These are phyloP conservation scores for Picathartes gymnocephalus DNA, from an alignment of 2,113 vertebrate species.

Conservation along the genomic window DNA sequence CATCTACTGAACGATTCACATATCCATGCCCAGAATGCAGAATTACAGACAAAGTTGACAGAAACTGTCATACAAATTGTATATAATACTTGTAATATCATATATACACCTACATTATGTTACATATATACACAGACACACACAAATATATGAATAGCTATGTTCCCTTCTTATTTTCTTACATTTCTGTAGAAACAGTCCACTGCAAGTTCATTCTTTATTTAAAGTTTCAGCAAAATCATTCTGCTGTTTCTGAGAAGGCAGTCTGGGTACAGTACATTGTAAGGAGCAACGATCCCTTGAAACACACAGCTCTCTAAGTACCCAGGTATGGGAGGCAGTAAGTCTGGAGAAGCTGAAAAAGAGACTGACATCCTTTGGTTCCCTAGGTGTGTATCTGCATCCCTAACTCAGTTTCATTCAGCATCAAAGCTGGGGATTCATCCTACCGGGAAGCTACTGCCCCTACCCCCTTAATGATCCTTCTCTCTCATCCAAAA, in stretches of 20 bases:
- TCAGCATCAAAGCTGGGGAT: background rate
- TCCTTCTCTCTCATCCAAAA: background rate
- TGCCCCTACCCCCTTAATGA: background rate
- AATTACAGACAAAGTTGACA: background rate
- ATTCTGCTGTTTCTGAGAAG: background rate
- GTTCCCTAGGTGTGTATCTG: background rate
- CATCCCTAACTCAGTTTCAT: background rate
- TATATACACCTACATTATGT: background rate
- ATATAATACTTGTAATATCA: background rate
- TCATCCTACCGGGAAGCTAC: background rate
- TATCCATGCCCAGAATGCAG: background rate
- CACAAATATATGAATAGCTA: background rate
- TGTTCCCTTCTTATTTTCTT: background rate
- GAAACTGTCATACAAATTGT: background rate
- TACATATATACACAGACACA: background rate
- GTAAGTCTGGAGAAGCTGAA: background rate
- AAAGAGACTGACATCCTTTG: background rate
- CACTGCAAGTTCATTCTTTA: background rate
- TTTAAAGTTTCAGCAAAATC: background rate
- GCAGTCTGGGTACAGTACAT: background rate
- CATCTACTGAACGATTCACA: background rate
- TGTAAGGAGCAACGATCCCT: background rate
- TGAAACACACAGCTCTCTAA: background rate
- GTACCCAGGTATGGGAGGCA: background rate
- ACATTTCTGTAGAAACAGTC: background rate